A percentile compares a stretch with the other conserved stretches of the same genome.
Evolutionary conservation across 2,797 vertebrate genomes (phyloP).

Genomic region (Peromyscus melanophrys): DNA sequence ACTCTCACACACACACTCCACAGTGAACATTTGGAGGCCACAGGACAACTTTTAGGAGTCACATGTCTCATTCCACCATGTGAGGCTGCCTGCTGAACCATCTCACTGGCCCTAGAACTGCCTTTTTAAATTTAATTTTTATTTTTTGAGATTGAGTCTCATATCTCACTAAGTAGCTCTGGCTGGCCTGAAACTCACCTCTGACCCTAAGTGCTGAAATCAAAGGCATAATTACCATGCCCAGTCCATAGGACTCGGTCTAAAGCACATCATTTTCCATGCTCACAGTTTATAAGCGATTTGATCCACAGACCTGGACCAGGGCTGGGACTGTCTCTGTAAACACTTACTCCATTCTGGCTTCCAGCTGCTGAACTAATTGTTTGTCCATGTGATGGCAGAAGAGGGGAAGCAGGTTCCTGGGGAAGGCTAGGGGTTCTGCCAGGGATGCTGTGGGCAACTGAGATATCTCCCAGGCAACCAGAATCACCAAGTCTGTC

Average conservation of each 20-base stretch:
- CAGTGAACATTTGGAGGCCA: not conserved
- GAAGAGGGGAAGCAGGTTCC: slow-evolving; percentile 96
- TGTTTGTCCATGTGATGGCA: slow-evolving; percentile 97
- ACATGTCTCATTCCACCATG: not conserved
- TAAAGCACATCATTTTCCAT: not conserved
- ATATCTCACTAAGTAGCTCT: not conserved
- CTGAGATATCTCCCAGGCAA: slow-evolving; percentile 95
- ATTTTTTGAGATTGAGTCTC: not conserved
- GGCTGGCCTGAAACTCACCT: not conserved
- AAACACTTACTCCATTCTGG: slow-evolving; percentile 95
- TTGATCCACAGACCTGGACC: not conserved
- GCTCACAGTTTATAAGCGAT: not conserved
- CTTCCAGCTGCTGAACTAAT: slow-evolving; percentile 94
- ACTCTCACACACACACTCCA: not conserved
- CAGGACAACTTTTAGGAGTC: not conserved
- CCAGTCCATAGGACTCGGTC: not conserved
- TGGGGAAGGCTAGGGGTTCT: slow-evolving; percentile 95
- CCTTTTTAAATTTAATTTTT: too few relatives aligned
- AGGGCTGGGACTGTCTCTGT: not conserved
- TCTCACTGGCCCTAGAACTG: not conserved
- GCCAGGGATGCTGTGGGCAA: slow-evolving; percentile 91
- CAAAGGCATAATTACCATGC: not conserved
- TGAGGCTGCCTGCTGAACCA: not conserved
- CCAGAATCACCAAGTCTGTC: slow-evolving; percentile 95
- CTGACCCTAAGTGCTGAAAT: not conserved